A percentile compares a stretch with the other conserved stretches of the same genome.
Evolutionary conservation across 2,113 vertebrate genomes (phyloP).

Genomic region (Muntiacus reevesi): DNA sequence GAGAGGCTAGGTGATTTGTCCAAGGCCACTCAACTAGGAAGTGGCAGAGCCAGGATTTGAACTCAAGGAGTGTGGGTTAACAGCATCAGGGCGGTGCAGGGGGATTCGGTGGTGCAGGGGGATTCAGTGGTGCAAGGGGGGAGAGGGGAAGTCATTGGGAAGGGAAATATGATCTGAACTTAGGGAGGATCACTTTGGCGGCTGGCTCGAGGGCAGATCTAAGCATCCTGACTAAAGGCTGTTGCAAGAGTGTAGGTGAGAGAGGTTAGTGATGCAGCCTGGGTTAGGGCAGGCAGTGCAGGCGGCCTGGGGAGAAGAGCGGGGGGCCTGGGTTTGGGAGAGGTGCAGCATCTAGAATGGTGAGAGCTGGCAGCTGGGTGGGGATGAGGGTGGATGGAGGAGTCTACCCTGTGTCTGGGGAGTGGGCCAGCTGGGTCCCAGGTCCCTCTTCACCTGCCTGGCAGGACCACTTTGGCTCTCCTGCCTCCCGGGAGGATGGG

Average conservation of each 20-base stretch:
- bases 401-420: background rate
- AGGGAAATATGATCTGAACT: background rate
- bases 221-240: background rate
- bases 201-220: background rate
- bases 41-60: conserved; percentile 15
- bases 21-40: background rate
- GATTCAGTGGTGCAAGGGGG: background rate
- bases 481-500: background rate
- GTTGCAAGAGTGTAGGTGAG: background rate
- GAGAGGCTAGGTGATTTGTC: background rate
- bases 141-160: background rate
- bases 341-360: background rate
- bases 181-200: background rate
- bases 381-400: background rate
- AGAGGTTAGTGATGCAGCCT: background rate
- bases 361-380: background rate
- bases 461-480: background rate
- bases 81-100: background rate
- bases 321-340: background rate
- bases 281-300: background rate
- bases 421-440: background rate
- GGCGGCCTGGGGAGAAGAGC: background rate
- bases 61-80: background rate
- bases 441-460: background rate
- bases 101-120: background rate